Evolutionary conservation across 2,113 vertebrate species (phyloP).

Genomic region (Pterocles burchelli): DNA sequence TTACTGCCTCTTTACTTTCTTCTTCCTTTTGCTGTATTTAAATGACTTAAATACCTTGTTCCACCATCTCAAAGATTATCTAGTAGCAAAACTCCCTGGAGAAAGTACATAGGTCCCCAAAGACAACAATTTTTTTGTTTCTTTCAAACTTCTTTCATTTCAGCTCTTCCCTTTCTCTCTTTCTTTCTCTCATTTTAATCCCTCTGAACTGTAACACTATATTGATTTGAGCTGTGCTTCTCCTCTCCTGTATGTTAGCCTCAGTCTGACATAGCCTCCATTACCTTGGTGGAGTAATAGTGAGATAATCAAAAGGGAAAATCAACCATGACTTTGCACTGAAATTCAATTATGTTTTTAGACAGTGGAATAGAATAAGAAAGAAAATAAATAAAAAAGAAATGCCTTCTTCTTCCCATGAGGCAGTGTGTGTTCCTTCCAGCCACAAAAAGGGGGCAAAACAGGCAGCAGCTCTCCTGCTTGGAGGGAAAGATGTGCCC

Average conservation of each 20-base stretch:
- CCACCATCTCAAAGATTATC: constrained; percentile 37
- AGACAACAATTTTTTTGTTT: neutral
- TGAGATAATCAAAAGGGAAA: neutral
- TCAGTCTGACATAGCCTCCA: neutral
- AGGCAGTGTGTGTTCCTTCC: neutral
- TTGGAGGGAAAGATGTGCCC: neutral
- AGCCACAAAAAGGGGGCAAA: neutral
- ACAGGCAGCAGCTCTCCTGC: neutral
- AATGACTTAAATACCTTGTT: constrained; percentile 40
- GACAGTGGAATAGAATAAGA: neutral
- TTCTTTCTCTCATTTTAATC: neutral
- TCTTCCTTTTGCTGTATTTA: neutral
- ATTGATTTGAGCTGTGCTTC: neutral
- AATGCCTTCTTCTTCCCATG: neutral
- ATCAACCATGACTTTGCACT: neutral
- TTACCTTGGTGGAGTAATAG: neutral
- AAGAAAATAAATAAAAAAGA: neutral
- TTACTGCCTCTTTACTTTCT: constrained; percentile 19
- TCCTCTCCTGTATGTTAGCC: neutral
- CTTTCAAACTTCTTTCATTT: neutral
- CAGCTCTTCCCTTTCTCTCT: neutral
- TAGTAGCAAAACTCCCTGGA: constrained; percentile 33
- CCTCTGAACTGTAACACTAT: neutral
- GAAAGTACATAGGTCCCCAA: constrained; percentile 14
- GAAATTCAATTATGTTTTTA: neutral